phyloP scores from a whole-genome alignment of 2,797 vertebrate genomes.

The Neosilurus hyrtlii region DNA sequence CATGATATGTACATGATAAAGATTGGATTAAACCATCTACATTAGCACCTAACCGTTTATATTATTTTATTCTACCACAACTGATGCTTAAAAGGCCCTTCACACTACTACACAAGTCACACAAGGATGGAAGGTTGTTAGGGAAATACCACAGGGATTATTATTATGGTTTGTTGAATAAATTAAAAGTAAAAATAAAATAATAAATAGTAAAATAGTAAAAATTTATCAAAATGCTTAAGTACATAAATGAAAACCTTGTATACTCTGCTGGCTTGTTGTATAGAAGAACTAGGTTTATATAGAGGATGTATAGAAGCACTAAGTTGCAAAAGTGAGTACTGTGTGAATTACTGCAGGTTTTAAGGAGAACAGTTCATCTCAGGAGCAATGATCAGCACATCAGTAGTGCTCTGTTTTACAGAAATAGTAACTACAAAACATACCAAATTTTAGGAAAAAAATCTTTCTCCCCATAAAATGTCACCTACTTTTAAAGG shows the following conservation, averaged over 20 bases:
- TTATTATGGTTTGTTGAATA: not conserved
- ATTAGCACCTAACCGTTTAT: not conserved
- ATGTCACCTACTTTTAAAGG: conserved; percentile 31
- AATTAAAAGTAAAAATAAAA: not conserved
- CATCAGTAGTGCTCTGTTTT: conserved; percentile 60
- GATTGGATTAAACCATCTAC: conserved; percentile 58
- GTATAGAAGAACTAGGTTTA: not conserved
- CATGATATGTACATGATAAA: conserved; percentile 59
- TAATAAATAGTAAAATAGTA: no score
- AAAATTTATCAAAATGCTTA: not conserved
- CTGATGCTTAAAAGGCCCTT: not conserved
- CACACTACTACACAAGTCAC: not conserved
- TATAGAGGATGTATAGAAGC: not conserved
- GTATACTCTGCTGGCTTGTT: not conserved
- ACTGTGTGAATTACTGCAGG: not conserved
- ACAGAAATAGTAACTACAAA: conserved; percentile 63
- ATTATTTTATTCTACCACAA: not conserved
- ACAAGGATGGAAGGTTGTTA: not conserved
- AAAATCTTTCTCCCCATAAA: conserved; percentile 25
- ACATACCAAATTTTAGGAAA: conserved; percentile 58
- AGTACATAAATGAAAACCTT: not conserved
- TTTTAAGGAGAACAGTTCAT: conserved; percentile 57
- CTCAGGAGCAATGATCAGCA: conserved; percentile 58
- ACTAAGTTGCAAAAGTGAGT: conserved; percentile 39
- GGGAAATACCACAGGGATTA: not conserved